Base-by-base conservation (phyloP, 2,113 vertebrate genomes). In the Oreotragus oreotragus region DNA sequence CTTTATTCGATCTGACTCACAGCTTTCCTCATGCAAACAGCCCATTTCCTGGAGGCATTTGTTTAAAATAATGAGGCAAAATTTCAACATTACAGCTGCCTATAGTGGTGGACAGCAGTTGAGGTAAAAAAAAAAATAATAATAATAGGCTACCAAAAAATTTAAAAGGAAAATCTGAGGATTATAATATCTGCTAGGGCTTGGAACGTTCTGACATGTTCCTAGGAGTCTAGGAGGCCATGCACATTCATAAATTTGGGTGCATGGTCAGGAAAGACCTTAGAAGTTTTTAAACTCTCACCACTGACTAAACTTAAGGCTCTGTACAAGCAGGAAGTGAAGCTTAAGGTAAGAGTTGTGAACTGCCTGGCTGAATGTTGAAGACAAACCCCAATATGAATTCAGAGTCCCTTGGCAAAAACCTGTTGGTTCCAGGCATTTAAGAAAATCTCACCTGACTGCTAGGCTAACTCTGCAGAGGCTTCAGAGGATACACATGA, bases 1-100 rank as follows among this genome's bases (percentile, higher is more conserved):
- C 49, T 96, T 96, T 88, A 90, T 92, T 92, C 90, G 45, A 92
- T 45, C 73, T 90, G 85, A 85, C 30, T 81, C 58, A 70, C 77
- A 90, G 53, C 36, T 86, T 57, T 39, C 36, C 76, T 62, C 23
- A 28, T 64, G 47, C 47, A 92, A 53, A 84, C 17, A 81, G 58
- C 13, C 51, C 33, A 58, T 90, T 93, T 25, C 21, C 28, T 64
- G 45, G 28, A 76, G 53, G 30, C 60, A 81, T 94, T 92, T 89
- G 39, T 90, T 93, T 80, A 81, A 84, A 91, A 94, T 70, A 83
- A 64, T 15, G 45, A 86, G 39, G 55, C 13, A 86, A 64, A 43
- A 90, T 77, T 81, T 94, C 77, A 85, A 81, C 36, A 55, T 5
- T 55, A 28, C 4, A 45, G 45, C 9, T 62, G 17, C 53, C 11